Evolutionary conservation across 2,888 invertebrate species (phyloP).

Genomic region (Epistrophe eligans): DNA sequence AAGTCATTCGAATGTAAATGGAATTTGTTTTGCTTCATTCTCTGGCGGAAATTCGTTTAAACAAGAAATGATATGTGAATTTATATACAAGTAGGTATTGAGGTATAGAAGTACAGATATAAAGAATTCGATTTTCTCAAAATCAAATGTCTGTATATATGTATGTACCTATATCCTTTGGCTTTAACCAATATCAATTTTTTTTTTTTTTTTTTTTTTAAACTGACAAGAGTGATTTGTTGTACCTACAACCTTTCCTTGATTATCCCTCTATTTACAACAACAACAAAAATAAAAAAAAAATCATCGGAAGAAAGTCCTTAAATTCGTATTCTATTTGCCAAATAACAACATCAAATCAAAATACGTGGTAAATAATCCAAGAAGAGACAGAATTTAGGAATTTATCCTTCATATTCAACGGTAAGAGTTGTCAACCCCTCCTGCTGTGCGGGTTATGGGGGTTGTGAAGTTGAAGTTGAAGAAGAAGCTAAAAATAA

Average conservation of each 20-base stretch:
- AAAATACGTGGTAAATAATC: conserved; percentile 75
- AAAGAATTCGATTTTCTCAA: conserved; percentile 20
- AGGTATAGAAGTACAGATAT: neutral
- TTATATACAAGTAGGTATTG: neutral
- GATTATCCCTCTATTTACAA: conserved; percentile 55
- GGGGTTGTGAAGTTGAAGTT: conserved; percentile 10
- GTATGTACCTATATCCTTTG: no score
- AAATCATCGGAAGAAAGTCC: conserved; percentile 58
- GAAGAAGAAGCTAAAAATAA: conserved; percentile 27
- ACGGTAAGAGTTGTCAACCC: conserved; percentile 36
- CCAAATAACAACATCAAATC: conserved; percentile 75
- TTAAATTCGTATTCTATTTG: conserved; percentile 74
- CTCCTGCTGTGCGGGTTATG: neutral
- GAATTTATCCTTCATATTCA: conserved; percentile 70
- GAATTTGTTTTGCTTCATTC: conserved; percentile 39
- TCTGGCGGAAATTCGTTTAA: conserved; percentile 70
- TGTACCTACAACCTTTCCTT: conserved; percentile 51
- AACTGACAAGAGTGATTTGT: conserved; percentile 33
- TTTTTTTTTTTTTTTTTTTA: conserved; percentile 18
- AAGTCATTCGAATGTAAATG: conserved; percentile 70
- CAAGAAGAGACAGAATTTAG: conserved; percentile 71
- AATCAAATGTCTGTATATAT: neutral
- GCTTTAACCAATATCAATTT: conserved; percentile 50
- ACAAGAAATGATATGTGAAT: conserved; percentile 30
- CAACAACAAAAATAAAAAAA: conserved; percentile 4